phyloP scores from a whole-genome alignment of 1,140 invertebrate species.

The Venturia canescens region DNA sequence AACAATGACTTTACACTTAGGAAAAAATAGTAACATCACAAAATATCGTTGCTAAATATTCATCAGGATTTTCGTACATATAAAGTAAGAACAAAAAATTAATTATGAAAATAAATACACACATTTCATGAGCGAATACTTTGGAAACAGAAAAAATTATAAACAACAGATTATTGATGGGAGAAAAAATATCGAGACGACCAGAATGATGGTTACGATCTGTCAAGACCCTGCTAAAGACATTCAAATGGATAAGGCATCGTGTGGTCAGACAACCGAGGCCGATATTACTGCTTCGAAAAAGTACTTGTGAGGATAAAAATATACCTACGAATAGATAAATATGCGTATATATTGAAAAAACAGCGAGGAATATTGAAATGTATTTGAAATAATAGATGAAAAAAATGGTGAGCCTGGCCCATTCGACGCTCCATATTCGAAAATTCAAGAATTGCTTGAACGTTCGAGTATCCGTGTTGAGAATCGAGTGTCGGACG shows the following conservation, averaged over 20 bases:
- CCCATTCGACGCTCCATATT: constrained; percentile 69
- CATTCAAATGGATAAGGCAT: constrained; percentile 3
- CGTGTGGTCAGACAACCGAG: constrained; percentile 3
- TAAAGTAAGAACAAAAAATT: not conserved
- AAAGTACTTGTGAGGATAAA: not conserved
- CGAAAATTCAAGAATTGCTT: constrained; percentile 75
- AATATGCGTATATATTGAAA: not conserved
- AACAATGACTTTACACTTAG: constrained; percentile 26
- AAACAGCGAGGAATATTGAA: not conserved
- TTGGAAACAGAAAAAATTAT: not conserved
- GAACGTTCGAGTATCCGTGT: constrained; percentile 75
- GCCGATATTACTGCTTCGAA: not conserved
- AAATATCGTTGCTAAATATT: not conserved
- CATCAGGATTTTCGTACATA: too few relatives aligned
- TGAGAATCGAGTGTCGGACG: constrained; percentile 70
- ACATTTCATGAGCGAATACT: not conserved
- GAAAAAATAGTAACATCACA: not conserved
- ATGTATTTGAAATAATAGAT: constrained; percentile 13
- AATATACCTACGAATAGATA: not conserved
- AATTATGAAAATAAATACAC: not conserved
- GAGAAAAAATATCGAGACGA: constrained; percentile 29
- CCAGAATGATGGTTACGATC: not conserved
- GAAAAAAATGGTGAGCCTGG: constrained; percentile 42
- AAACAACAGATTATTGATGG: not conserved
- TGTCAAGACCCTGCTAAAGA: not conserved